These are phyloP conservation scores for Barnardius zonarius DNA, from an alignment of 2,113 vertebrate genomes.

Conservation along the genomic window DNA sequence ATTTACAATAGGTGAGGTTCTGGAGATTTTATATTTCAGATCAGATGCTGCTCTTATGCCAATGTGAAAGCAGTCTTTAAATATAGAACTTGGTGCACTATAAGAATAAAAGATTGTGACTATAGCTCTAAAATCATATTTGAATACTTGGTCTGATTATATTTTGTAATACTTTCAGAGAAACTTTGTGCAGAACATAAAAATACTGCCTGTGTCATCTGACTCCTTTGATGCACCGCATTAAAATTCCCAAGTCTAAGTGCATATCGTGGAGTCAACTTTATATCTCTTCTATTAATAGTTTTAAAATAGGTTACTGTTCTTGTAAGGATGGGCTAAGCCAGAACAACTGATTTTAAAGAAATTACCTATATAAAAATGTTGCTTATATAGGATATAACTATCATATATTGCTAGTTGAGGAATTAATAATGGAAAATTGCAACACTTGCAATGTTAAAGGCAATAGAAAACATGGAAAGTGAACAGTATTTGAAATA, in stretches of 20 bases:
- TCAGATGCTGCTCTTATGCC: neutral
- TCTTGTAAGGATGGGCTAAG: slow-evolving; percentile 17
- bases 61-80: neutral
- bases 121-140: slow-evolving; percentile 13
- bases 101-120: neutral
- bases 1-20: neutral
- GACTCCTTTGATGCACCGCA: slow-evolving; percentile 48
- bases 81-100: neutral
- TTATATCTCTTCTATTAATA: slow-evolving; percentile 58
- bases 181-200: slow-evolving; percentile 11
- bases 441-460: neutral
- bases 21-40: neutral
- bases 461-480: neutral
- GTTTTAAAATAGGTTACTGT: slow-evolving; percentile 46
- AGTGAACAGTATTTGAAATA: neutral
- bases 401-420: neutral
- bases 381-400: neutral
- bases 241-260: slow-evolving; percentile 51
- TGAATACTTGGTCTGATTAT: slow-evolving; percentile 10
- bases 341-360: neutral
- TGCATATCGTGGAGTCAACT: slow-evolving; percentile 12
- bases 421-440: neutral
- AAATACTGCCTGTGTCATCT: slow-evolving; percentile 44
- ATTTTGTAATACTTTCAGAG: neutral
- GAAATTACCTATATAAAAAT: neutral